Base-by-base conservation (phyloP, 2,797 vertebrate genomes). In the Fundulus diaphanus region DNA sequence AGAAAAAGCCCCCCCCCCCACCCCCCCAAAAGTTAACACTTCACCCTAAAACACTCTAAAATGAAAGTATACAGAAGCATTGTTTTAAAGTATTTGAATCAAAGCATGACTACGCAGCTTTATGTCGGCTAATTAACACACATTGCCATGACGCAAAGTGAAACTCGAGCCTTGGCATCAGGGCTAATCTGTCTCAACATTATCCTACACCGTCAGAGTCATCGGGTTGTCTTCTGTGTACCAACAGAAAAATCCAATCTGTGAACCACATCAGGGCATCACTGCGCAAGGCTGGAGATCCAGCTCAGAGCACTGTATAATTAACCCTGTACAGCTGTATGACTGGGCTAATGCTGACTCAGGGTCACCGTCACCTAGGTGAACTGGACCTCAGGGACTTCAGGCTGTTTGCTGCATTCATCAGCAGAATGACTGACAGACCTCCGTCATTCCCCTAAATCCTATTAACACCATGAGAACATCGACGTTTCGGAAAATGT, bases 211-310 rank as follows among this genome's bases (percentile, higher is more conserved):
- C 78, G 82, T 88, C 86, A 85, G 33, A 63, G 77, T 68, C 49
- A 40, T 13, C 7, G 27, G 74, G 52, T 54, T 57, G 24, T 1
- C 63, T 42, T 54, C 37, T 42, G 48, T n/a, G 11, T 79, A 35
- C 77, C 80, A 81, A 76, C 46, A 33, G 66, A 27, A 54, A 70
- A 76, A 74, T 29, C 74, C 87, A 54, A 27, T 51, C 40, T 33
- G 15, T 91, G 91, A 92, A 88, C 88, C 49, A 68, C 78, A 88
- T 90, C 90, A 89, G 83, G 82, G 67, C 63, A 68, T 76, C 77
- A 52, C 61, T 46, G 68, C 54, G 51, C 69, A 27, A 48, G 54
- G 13, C 46, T 15, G 46, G 18, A 68, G 74, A 69, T 44, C 70
- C 68, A 59, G 78, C 46, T 48, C 49, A 54, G 71, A 49, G 65